Evolutionary conservation across 2,797 vertebrate genomes (phyloP), one percentile per base, ranked within the genome.

Genomic region (Clarias laeviceps): DNA sequence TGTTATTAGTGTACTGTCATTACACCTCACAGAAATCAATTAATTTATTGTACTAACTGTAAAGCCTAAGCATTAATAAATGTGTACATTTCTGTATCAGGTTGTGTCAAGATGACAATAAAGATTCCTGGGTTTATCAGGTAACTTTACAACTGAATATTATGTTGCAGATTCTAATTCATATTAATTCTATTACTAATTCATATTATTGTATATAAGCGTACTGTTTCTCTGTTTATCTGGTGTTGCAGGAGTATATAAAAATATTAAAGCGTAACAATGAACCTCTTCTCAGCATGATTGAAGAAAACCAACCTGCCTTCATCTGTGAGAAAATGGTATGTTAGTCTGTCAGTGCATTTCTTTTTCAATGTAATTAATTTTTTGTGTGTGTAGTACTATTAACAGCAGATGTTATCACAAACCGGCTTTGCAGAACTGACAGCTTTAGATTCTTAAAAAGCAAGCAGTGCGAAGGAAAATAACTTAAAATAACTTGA

Each of bases 271-370:
- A 77, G 57, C 8, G 17, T 66, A 92, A 92, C 24, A 89, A 80
- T 88, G 94, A 92, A 79, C 90, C 95, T 24, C 62, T 96, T 68
- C 93, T 95, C 64, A 92, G 88, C 34, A 91, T 96, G 83, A 94
- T 94, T 90, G 92, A 86, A 87, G 95, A 92, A 87, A 94, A 85
- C 88, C 92, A 89, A 14, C 12, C 66, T 7, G 5, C 96, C 6
- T 96, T 96, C 86, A 87, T 99, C 86, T 90, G 96, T 90, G 96
- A 98, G 91, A 97, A 95, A 95, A 88, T 84, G 87, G 98, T 99
- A 91, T 94, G 95, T 93, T 64, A 29, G 9, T 37, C 9, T 64
- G 17, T 3, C 45, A 45, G 5, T 40, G 1, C 27, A 56, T 7
- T 22, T 22, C 11, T 32, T 5, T 56, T 57, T 69, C 24, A 50